These are phyloP conservation scores for Cyprinella venusta DNA, from an alignment of 2,797 vertebrate species.

Conservation along the genomic window DNA sequence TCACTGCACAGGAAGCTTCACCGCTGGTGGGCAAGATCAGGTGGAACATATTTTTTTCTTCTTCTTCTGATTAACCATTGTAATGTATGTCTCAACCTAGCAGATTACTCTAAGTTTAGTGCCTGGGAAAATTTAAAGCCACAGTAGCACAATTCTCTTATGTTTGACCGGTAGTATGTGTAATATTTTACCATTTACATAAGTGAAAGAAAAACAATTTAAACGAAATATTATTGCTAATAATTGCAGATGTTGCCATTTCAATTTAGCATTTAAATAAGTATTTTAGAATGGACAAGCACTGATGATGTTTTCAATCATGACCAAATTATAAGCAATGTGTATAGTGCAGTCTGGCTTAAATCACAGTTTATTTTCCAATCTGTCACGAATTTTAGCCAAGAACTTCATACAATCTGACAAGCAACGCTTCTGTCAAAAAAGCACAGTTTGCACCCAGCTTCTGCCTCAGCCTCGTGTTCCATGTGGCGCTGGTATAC, in stretches of 20 bases:
- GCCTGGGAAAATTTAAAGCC: constrained; percentile 6
- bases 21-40: neutral
- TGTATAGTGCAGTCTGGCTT: neutral
- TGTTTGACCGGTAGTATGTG: neutral
- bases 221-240: too few species aligned
- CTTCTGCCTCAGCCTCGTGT: neutral
- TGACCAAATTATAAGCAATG: neutral
- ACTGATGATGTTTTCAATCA: too few species aligned
- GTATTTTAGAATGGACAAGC: too few species aligned
- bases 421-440: neutral
- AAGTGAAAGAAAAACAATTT: too few species aligned
- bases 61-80: constrained; percentile 22
- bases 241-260: neutral
- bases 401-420: constrained; percentile 9
- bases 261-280: too few species aligned
- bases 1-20: constrained; percentile 28
- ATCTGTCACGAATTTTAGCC: neutral
- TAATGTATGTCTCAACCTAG: neutral
- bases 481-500: too few species aligned
- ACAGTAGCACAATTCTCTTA: too few species aligned
- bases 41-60: neutral
- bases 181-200: neutral
- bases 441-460: neutral
- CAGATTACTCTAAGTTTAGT: neutral
- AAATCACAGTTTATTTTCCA: constrained; percentile 6